phyloP scores from a whole-genome alignment of 2,797 vertebrate genomes.

The Leucoraja ocellata region DNA sequence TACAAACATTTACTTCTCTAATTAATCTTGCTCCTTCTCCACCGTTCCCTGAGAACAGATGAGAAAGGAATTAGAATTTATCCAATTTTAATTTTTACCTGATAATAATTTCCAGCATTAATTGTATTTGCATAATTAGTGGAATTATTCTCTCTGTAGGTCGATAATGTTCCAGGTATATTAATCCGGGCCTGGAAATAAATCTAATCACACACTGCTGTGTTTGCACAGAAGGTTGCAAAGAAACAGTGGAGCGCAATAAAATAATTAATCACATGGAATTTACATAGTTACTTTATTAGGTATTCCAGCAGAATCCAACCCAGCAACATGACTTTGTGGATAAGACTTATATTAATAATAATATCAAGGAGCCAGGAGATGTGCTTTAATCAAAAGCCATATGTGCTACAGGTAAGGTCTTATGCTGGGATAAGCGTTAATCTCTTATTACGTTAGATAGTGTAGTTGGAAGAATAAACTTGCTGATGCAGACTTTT shows the following conservation, averaged over 20 bases:
- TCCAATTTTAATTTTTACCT: slow-evolving; percentile 27
- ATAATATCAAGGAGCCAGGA: not conserved
- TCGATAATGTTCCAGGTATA: slow-evolving; percentile 28
- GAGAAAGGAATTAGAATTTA: not conserved
- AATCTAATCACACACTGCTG: slow-evolving; percentile 27
- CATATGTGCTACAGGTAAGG: slow-evolving; percentile 17
- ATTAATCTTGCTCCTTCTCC: not conserved
- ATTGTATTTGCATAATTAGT: slow-evolving; percentile 37
- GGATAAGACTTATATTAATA: slow-evolving; percentile 17
- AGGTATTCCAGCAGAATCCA: slow-evolving; percentile 16
- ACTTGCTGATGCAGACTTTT: not conserved
- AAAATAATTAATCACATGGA: slow-evolving; percentile 35
- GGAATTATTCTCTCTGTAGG: slow-evolving; percentile 27
- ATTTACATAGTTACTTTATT: slow-evolving; percentile 39
- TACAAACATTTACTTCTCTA: not conserved
- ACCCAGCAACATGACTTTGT: not conserved
- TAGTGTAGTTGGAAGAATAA: not conserved
- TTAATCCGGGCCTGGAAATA: slow-evolving; percentile 26
- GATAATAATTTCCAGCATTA: slow-evolving; percentile 35
- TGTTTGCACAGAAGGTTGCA: slow-evolving; percentile 28
- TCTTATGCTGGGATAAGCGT: not conserved
- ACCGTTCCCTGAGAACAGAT: not conserved
- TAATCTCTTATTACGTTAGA: slow-evolving; percentile 8
- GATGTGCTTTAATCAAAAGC: slow-evolving; percentile 29
- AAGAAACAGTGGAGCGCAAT: slow-evolving; percentile 18